Conservation (phyloP, 2,797 vertebrate species). For the Clarias laeviceps region DNA sequence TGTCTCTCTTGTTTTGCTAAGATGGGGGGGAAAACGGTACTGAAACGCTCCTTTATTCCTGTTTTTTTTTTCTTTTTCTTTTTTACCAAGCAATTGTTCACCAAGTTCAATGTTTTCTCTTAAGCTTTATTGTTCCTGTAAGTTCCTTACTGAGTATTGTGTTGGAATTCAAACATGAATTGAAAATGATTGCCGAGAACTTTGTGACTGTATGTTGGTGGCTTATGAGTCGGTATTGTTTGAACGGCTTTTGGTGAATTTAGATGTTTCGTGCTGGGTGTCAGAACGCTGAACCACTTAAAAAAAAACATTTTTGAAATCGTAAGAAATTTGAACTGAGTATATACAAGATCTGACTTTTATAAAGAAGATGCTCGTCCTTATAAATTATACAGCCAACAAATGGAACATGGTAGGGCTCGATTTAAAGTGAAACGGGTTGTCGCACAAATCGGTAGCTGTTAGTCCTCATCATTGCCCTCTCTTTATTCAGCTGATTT, state of each 20-base stretch:
- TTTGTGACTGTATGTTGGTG: constrained; percentile 32
- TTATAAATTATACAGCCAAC: constrained; percentile 10
- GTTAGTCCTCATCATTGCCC: constrained; percentile 9
- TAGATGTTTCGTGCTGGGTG: constrained; percentile 25
- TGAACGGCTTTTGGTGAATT: constrained; percentile 28
- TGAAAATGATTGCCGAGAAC: constrained; percentile 30
- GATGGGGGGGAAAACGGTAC: not conserved
- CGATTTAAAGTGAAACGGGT: not conserved
- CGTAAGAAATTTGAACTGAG: not conserved
- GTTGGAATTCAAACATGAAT: constrained; percentile 40
- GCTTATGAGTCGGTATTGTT: constrained; percentile 39
- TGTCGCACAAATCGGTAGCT: not conserved
- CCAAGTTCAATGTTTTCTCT: constrained; percentile 23
- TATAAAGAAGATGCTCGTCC: too few species aligned
- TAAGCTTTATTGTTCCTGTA: constrained; percentile 32
- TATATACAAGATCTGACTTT: constrained; percentile 7
- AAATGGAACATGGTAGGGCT: not conserved
- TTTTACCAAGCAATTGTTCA: not conserved
- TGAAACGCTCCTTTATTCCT: constrained; percentile 15
- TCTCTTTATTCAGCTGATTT: constrained; percentile 23
- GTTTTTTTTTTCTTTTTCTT: not conserved
- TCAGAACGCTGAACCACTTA: constrained; percentile 37
- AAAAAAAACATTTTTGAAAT: not conserved
- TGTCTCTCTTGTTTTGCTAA: constrained; percentile 37
- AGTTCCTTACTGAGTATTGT: constrained; percentile 35